Evolutionary conservation across 2,113 vertebrate genomes (phyloP), one percentile per base, ranked within the genome.

Genomic region (Callospermophilus lateralis): DNA sequence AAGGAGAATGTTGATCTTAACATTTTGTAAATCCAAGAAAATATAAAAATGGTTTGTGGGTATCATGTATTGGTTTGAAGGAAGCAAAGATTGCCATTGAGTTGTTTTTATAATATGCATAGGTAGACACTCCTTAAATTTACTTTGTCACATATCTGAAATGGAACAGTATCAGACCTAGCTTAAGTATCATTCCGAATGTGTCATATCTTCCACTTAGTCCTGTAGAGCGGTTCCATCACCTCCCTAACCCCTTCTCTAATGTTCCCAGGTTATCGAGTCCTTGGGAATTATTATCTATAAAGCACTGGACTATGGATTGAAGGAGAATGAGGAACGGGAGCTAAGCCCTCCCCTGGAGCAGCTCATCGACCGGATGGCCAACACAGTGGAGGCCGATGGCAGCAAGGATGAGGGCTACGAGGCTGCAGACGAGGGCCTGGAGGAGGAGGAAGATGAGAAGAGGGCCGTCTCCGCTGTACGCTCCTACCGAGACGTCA

Each of bases 211-310:
- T 90, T 84, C 48, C 1, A 51, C 0, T 90, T 58, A n/a, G 26
- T 67, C 84, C 53, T 89, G 0, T 84, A 63, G 55, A 88, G 37
- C 17, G 90, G 19, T 88, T 89, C 16, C 79, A 11, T 96, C 26
- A 32, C 89, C 5, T 78, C 17, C 37, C 22, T 95, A 79, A 95
- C n/a, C 9, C 48, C 22, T 22, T 95, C 89, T 96, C 63, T 96
- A 72, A 76, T 96, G 30, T 88, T 92, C 3, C 55, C 92, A 99
- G 99, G 98, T 99, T 95, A 99, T 99, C 45, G 99, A 99, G 98
- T 99, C 99, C 58, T 98, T 99, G 93, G 99, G 99, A 96, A 99
- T 99, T 98, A 99, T 99, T 98, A 99, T 99, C 98, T 99, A 99
- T 98, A 99, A 99, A 98, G 99, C 99, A 80, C 97, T 99, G 98